phyloP scores from a whole-genome alignment of 37 sponge, comb jelly and placozoan genomes.

The Theonella swinhoei region DNA sequence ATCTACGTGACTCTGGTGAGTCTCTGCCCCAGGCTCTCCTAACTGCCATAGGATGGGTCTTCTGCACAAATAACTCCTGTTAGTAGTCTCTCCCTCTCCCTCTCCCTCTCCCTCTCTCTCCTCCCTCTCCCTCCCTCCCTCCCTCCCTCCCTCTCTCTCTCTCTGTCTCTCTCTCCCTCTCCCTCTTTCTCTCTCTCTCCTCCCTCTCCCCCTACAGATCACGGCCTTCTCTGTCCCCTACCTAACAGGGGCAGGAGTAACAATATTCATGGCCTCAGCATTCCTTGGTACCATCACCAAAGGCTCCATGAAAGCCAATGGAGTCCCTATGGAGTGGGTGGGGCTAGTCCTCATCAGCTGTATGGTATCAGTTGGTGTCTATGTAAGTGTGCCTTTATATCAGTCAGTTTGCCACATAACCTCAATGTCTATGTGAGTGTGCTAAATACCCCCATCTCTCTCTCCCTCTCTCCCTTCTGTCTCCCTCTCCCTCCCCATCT shows the following conservation, averaged over 20 bases:
- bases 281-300: not conserved
- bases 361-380: not conserved
- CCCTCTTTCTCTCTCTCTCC: not conserved
- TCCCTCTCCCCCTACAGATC: not conserved
- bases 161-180: not conserved
- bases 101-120: too few relatives aligned
- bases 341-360: not conserved
- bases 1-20: not conserved
- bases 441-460: too few relatives aligned
- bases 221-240: slow-evolving; percentile 27
- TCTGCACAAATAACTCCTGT: too few relatives aligned
- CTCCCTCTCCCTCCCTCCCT: too few relatives aligned
- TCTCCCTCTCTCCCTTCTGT: too few relatives aligned
- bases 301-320: not conserved
- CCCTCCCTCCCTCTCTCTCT: too few relatives aligned
- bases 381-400: too few relatives aligned
- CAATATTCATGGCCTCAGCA: not conserved
- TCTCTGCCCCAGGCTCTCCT: too few relatives aligned
- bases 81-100: too few relatives aligned
- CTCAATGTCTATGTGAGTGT: too few relatives aligned
- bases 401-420: too few relatives aligned
- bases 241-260: not conserved
- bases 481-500: not conserved
- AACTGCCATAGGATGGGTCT: too few relatives aligned
- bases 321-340: not conserved